Conservation (phyloP, 2,113 vertebrate genomes). For the Cochlearius cochlearius region DNA sequence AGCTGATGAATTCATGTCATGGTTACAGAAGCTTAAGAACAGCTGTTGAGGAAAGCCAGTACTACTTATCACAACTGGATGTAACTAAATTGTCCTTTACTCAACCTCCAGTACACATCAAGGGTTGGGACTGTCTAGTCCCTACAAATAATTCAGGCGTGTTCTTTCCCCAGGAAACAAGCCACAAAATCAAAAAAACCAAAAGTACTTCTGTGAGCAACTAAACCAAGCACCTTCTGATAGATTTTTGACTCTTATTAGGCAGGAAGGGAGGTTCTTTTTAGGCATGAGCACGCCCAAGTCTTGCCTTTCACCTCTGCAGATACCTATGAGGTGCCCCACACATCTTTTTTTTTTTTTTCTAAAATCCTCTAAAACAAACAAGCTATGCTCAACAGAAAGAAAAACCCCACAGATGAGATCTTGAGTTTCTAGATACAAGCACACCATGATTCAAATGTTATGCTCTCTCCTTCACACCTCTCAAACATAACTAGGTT, state of each 20-base stretch:
- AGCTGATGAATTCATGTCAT: neutral
- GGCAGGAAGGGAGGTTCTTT: neutral
- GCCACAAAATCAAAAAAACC: neutral
- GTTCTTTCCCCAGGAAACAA: neutral
- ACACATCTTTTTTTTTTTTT: too few species aligned
- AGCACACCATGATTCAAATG: neutral
- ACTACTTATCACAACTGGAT: neutral
- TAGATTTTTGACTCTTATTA: neutral
- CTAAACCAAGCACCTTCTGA: neutral
- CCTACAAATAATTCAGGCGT: neutral
- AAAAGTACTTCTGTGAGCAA: neutral
- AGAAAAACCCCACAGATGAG: neutral
- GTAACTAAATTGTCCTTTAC: neutral
- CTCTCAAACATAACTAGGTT: neutral
- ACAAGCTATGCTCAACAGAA: neutral
- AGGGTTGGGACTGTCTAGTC: neutral
- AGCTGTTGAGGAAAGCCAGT: neutral
- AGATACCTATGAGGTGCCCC: neutral
- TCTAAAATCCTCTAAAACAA: neutral
- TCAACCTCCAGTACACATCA: neutral
- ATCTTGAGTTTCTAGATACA: neutral
- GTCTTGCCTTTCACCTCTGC: neutral
- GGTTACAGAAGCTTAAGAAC: neutral
- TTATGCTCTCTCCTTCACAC: neutral
- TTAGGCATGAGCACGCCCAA: neutral